Evolutionary conservation across 2,797 vertebrate genomes (phyloP).

Genomic region (Cynopterus sphinx): DNA sequence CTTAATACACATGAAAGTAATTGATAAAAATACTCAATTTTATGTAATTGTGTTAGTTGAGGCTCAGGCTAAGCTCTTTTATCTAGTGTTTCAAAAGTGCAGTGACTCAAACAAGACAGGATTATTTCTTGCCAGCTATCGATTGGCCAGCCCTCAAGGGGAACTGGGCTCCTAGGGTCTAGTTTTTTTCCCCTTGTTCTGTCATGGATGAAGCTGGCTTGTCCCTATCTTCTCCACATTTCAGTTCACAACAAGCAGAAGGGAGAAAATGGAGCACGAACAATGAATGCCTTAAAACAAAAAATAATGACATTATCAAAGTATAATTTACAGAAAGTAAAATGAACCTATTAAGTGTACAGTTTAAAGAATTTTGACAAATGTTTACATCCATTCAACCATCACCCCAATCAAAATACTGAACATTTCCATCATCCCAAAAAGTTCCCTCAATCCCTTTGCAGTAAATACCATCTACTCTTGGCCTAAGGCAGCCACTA

Average conservation of each 20-base stretch:
- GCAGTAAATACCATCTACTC: background rate
- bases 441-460: background rate
- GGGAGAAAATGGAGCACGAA: background rate
- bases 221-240: background rate
- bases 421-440: background rate
- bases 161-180: background rate
- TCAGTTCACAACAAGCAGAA: background rate
- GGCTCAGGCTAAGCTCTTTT: background rate
- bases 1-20: background rate
- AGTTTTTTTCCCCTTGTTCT: background rate
- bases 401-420: background rate
- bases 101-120: background rate
- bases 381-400: background rate
- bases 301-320: background rate
- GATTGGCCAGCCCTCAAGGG: accelerated
- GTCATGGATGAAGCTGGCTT: background rate
- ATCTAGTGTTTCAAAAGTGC: background rate
- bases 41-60: background rate
- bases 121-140: background rate
- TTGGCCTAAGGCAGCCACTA: background rate
- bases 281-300: background rate
- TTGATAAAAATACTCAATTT: background rate
- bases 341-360: background rate
- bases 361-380: background rate
- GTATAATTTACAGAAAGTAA: background rate